Evolutionary conservation across 2,888 invertebrate genomes (phyloP).

Genomic region (Meta bourneti): DNA sequence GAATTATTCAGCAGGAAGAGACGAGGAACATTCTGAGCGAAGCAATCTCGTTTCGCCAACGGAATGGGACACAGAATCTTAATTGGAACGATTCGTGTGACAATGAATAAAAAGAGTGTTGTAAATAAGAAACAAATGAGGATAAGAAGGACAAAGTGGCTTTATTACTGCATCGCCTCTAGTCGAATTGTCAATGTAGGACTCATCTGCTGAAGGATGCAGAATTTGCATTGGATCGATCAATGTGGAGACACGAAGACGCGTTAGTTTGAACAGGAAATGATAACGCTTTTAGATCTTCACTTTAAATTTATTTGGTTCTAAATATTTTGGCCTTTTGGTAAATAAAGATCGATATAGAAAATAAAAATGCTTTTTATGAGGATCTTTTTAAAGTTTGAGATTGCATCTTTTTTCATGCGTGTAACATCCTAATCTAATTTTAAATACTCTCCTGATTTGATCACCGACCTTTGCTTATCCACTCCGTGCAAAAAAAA

Average conservation of each 20-base stretch:
- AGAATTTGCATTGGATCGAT: background rate
- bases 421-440: too few species aligned
- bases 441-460: too few species aligned
- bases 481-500: too few species aligned
- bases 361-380: too few species aligned
- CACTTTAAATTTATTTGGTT: too few species aligned
- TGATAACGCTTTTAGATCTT: too few species aligned
- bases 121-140: background rate
- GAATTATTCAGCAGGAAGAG: constrained; percentile 40
- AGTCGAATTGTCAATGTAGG: background rate
- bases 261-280: background rate
- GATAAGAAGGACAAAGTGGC: background rate
- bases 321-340: too few species aligned
- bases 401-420: too few species aligned
- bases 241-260: background rate
- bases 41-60: constrained; percentile 22
- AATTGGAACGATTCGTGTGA: constrained; percentile 40
- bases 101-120: background rate
- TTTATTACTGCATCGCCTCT: background rate
- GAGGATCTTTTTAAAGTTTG: too few species aligned
- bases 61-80: constrained; percentile 26
- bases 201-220: background rate
- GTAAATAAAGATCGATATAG: too few species aligned
- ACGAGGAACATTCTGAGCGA: constrained; percentile 6
- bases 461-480: too few species aligned